Evolutionary conservation across 2,888 invertebrate species (phyloP).

Genomic region (Papilio gigon): DNA sequence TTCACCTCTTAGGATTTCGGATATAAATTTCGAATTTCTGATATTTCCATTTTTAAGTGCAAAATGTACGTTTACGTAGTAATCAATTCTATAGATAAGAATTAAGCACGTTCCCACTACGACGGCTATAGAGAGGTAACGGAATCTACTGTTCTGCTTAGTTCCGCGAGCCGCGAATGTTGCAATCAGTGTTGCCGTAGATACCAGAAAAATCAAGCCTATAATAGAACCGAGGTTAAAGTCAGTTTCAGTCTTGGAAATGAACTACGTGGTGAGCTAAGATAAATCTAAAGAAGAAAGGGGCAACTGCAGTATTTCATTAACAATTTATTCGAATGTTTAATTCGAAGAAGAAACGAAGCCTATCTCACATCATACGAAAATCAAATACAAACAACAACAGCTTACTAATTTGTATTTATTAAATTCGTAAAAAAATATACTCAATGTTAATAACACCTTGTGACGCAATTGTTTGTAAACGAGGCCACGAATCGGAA

Average conservation of each 20-base stretch:
- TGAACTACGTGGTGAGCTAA: background rate
- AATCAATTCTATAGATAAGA: background rate
- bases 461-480: background rate
- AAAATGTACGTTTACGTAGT: too few species aligned
- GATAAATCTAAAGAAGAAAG: background rate
- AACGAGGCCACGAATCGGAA: slow-evolving; percentile 25
- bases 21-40: too few species aligned
- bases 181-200: background rate
- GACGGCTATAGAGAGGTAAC: slow-evolving; percentile 13
- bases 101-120: background rate
- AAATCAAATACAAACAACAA: background rate
- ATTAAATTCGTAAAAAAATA: background rate
- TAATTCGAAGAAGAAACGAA: background rate
- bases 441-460: background rate
- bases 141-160: slow-evolving; percentile 8
- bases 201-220: background rate
- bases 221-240: background rate
- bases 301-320: background rate
- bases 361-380: too few species aligned
- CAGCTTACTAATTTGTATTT: background rate
- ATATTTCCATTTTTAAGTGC: too few species aligned
- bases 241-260: background rate
- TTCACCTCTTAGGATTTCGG: too few species aligned
- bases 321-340: background rate
- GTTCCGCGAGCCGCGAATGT: slow-evolving; percentile 24